Evolutionary conservation across 1,140 invertebrate genomes (phyloP), one percentile per base, ranked within the genome.

Genomic region (Drosophila tropicalis): DNA sequence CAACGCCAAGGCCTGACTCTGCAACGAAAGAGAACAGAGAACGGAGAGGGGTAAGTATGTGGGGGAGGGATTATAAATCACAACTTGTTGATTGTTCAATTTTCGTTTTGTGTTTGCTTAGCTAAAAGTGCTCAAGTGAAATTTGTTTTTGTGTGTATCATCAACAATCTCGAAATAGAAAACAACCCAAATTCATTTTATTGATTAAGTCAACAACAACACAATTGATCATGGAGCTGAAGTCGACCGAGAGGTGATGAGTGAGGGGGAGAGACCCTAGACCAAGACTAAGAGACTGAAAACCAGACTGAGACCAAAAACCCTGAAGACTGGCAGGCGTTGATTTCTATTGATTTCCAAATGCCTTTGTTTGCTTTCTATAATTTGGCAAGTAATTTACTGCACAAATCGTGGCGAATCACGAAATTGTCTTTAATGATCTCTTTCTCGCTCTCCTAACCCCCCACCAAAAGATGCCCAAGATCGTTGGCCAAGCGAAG

Each of bases 1-100:
- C 39, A 92, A 70, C 22, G 91, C 91, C 71, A 92, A 63, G 10
- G 91, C 91, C 72, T 92, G 91, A 39, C 90, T 91, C 91, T 92
- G 70, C 47, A 71, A 57, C 36, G 47, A 17, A 41, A 66, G 34
- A 22, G 62, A 6, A 44, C 34, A 57, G 13, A 61, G 56, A 76
- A 60, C 10, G 67, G 44, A 56, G 62, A 41, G 17, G 44, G 15
- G 44, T 6, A 9, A 19, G 44, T 47, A 47, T 19, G 44, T 9
- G 6, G 44, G 44, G 9, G 17, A 9, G 17, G 17, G 44, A 51
- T 51, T 51, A 25, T 34, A 67, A 61, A 73, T 17, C 65, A 56
- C 44, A 36, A 63, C 17, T 29, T 34, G 51, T 29, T 10, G 58
- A 36, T 60, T 65, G 51, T 57, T 9, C 44, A 44, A 61, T 70